Evolutionary conservation across 2,797 vertebrate species (phyloP).

Genomic region (Euthynnus affinis): DNA sequence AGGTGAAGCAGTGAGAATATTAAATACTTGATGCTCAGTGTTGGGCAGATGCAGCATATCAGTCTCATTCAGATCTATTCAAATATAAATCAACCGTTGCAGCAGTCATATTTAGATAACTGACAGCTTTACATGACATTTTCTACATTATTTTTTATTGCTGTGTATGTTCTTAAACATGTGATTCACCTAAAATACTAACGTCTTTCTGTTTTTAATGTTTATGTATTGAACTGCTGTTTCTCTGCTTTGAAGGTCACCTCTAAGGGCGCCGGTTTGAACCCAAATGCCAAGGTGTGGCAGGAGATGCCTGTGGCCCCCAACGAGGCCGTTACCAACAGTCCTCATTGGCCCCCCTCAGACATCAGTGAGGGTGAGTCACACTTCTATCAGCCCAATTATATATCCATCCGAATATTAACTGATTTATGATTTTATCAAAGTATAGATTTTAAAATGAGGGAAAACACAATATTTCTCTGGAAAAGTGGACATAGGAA

Average conservation of each 20-base stretch:
- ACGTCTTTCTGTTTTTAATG: neutral
- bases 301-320: slow-evolving; percentile 91
- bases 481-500: neutral
- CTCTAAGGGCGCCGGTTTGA: slow-evolving; percentile 97
- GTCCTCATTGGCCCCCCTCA: slow-evolving; percentile 90
- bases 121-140: neutral
- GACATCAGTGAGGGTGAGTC: slow-evolving; percentile 89
- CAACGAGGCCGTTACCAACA: slow-evolving; percentile 86
- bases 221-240: slow-evolving; percentile 14
- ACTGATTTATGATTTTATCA: neutral
- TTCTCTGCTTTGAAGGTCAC: slow-evolving; percentile 89
- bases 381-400: neutral
- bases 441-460: neutral
- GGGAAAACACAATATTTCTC: neutral
- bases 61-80: neutral
- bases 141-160: neutral
- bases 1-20: neutral
- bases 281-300: slow-evolving; percentile 99
- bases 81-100: slow-evolving; percentile 1
- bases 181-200: neutral
- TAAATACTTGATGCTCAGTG: neutral
- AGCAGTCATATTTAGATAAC: neutral
- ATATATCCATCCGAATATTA: neutral
- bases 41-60: neutral
- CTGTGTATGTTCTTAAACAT: neutral